These are phyloP conservation scores for Chionoecetes opilio DNA, from an alignment of 1,140 invertebrate genomes.

Conservation along the genomic window DNA sequence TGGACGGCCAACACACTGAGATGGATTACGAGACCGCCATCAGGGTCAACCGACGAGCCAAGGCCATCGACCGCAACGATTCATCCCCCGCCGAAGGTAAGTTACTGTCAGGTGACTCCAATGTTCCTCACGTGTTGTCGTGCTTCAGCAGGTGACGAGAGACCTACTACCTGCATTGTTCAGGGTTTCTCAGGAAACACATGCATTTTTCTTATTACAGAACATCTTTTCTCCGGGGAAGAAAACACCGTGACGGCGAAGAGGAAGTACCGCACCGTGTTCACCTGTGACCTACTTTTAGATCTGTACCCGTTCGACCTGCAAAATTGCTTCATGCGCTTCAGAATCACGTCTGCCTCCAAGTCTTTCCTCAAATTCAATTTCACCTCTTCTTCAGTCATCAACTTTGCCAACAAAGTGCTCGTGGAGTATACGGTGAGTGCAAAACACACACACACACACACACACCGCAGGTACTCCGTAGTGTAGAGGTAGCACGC, in stretches of 20 bases:
- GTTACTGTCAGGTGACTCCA: neutral
- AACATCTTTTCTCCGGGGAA: constrained; percentile 36
- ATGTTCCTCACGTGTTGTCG: too few species aligned
- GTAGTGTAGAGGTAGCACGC: too few species aligned
- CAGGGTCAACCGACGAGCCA: neutral
- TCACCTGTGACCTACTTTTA: neutral
- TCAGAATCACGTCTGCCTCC: constrained; percentile 58
- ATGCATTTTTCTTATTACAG: neutral
- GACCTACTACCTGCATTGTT: too few species aligned
- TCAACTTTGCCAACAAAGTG: neutral
- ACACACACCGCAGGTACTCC: too few species aligned
- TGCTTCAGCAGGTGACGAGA: too few species aligned
- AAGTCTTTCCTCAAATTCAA: constrained; percentile 48
- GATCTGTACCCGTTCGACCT: constrained; percentile 47
- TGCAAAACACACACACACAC: neutral
- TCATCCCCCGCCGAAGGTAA: constrained; percentile 52
- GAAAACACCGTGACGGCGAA: neutral
- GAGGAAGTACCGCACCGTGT: constrained; percentile 56
- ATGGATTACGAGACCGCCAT: constrained; percentile 43
- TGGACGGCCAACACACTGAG: constrained; percentile 23
- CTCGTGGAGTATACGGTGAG: constrained; percentile 37
- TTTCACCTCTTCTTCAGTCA: neutral
- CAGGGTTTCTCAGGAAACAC: too few species aligned
- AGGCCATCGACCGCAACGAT: neutral
- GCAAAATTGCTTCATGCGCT: constrained; percentile 45